Evolutionary conservation across 2,888 invertebrate species (phyloP).

Genomic region (Ectemnius lituratus): DNA sequence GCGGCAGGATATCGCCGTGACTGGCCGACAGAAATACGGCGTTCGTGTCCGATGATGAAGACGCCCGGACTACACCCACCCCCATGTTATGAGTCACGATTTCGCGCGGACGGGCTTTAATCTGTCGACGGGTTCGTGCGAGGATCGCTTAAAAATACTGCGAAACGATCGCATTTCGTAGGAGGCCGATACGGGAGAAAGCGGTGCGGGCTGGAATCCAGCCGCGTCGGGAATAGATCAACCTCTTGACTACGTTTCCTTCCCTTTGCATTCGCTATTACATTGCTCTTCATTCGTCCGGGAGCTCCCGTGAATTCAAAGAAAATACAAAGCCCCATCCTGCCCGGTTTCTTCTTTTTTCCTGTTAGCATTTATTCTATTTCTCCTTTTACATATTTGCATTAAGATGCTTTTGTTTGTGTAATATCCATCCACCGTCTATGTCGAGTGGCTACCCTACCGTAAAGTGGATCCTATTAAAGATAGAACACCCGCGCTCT

Average conservation of each 20-base stretch:
- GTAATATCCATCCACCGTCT: too few relatives aligned
- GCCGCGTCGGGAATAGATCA: conserved; percentile 2
- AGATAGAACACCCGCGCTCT: too few relatives aligned
- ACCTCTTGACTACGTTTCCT: background rate
- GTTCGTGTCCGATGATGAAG: conserved; percentile 25
- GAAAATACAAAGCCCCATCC: too few relatives aligned
- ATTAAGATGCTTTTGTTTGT: too few relatives aligned
- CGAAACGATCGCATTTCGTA: conserved; percentile 17
- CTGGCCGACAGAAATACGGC: conserved; percentile 21
- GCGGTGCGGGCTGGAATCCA: background rate
- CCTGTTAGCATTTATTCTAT: too few relatives aligned
- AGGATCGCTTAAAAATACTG: conserved; percentile 11
- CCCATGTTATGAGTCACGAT: conserved; percentile 34
- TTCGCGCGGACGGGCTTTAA: conserved; percentile 12
- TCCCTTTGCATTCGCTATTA: too few relatives aligned
- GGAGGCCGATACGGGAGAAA: background rate
- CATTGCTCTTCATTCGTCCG: too few relatives aligned
- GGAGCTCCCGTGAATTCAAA: too few relatives aligned
- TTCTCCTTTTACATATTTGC: too few relatives aligned
- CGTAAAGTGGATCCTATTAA: too few relatives aligned
- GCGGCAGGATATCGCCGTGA: conserved; percentile 25
- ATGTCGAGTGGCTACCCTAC: too few relatives aligned
- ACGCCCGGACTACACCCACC: conserved; percentile 22
- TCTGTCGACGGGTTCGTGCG: conserved; percentile 20
- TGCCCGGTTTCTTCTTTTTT: too few relatives aligned